phyloP scores from a whole-genome alignment of 2,113 vertebrate genomes.

The Etheostoma spectabile region DNA sequence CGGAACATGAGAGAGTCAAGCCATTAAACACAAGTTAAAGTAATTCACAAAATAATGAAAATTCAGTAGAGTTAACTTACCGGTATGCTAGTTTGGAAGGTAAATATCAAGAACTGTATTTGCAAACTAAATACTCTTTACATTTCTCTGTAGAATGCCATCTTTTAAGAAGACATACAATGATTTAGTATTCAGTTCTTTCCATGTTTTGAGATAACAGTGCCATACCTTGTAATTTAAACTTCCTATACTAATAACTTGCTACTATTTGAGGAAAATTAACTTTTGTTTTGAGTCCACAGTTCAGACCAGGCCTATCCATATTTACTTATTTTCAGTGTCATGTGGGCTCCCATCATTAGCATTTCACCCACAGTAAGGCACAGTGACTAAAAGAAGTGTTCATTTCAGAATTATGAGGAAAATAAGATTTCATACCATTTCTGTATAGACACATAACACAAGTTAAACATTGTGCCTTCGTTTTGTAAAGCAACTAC shows the following conservation, averaged over 20 bases:
- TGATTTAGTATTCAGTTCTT: conserved; percentile 15
- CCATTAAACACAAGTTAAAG: conserved; percentile 76
- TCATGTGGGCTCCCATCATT: conserved; percentile 59
- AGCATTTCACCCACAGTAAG: conserved; percentile 80
- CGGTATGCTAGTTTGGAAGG: conserved; percentile 47
- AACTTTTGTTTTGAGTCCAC: conserved; percentile 19
- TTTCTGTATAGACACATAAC: conserved; percentile 47
- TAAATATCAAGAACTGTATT: conserved; percentile 48
- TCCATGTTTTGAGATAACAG: conserved; percentile 28
- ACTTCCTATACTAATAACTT: neutral
- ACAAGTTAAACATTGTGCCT: conserved; percentile 67
- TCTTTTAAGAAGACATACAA: conserved; percentile 29
- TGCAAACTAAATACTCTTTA: conserved; percentile 55
- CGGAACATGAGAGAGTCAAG: conserved; percentile 75
- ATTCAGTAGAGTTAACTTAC: conserved; percentile 40
- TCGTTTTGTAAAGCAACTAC: conserved; percentile 59
- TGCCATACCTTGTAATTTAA: conserved; percentile 11
- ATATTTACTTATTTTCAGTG: conserved; percentile 40
- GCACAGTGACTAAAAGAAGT: conserved; percentile 83
- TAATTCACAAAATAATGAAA: conserved; percentile 54
- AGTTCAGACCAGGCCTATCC: conserved; percentile 33
- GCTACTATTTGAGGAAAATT: neutral
- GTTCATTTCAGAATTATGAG: conserved; percentile 50
- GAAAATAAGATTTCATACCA: conserved; percentile 31
- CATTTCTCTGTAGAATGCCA: conserved; percentile 20